Evolutionary conservation across 2,888 invertebrate species (phyloP), one percentile per base, ranked within the genome.

Genomic region (Dinocampus coccinellae): DNA sequence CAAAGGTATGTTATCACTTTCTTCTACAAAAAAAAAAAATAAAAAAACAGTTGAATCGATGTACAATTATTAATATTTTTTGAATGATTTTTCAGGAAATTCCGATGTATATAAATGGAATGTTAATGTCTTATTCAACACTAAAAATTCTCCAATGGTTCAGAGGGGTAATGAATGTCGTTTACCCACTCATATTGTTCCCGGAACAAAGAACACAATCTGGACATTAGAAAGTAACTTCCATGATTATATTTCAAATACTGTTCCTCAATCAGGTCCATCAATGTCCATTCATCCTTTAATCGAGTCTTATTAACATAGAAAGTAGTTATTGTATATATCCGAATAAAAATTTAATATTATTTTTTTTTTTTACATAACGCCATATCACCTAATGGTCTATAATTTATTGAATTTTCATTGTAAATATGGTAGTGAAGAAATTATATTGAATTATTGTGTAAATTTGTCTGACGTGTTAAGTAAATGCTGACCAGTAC

Each of bases 161-260:
- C 90, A 92, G 77, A 89, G 88, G 34, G 91, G 91, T n/a, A 89
- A 88, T 66, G 90, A 90, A 34, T 91, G 91, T 78, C 89, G 90
- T 39, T 84, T 92, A 58, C 89, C 92, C 36, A 92, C 92, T 0
- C 91, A 91, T 78, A 92, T 90, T 1, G 87, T 91, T 33, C 90
- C 91, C 0, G 92, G 91, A 7, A 90, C 89, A 79, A 91, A 90
- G 82, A 89, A 89, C 33, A 88, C 90, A 60, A 91, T 92, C 90
- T 91, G 92, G 91, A 89, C 90, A 11, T 84, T 92, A 76, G 92
- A 92, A 81, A 91, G 91, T 78, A 92, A 92, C 83, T 92, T 92
- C 88, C 91, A 90, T 66, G 92, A 92, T 84, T 92, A 89, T 80
- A 89, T 92, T 75, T 85, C 89, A 3, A 90, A 91, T 75, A 90